phyloP scores from a whole-genome alignment of 2,113 vertebrate species.

The Bettongia penicillata region DNA sequence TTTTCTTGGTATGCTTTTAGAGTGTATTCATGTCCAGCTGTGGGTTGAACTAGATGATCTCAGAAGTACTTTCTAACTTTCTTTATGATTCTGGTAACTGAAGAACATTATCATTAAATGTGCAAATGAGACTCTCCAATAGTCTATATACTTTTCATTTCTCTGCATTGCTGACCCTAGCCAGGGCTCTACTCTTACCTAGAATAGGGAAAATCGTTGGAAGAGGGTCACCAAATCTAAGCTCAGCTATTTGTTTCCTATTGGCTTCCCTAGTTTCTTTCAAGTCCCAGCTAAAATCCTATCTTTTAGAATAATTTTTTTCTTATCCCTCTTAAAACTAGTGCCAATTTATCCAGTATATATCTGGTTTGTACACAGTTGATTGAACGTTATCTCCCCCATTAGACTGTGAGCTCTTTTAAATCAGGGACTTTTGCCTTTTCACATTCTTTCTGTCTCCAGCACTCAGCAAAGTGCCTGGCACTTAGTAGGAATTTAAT shows the following conservation, averaged over 20 bases:
- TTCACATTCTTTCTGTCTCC: neutral
- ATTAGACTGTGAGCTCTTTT: neutral
- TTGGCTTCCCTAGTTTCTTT: neutral
- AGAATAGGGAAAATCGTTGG: neutral
- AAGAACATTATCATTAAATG: neutral
- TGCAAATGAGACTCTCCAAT: neutral
- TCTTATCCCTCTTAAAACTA: neutral
- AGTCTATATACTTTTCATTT: neutral
- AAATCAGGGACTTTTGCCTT: neutral
- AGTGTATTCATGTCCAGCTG: too few relatives aligned
- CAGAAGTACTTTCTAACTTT: neutral
- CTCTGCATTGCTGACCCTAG: neutral
- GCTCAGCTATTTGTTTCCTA: neutral
- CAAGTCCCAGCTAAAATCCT: neutral
- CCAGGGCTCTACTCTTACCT: neutral
- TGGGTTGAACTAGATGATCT: neutral
- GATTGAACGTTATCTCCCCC: neutral
- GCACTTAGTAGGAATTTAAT: neutral
- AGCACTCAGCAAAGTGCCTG: neutral
- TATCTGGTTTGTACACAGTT: neutral
- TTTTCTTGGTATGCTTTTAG: neutral
- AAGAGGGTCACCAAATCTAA: neutral
- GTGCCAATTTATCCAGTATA: neutral
- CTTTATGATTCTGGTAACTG: neutral
- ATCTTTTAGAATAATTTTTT: neutral